Percentiles rank a stretch among this genome's conserved stretches.
These are phyloP conservation scores for Platichthys stellatus DNA, from an alignment of 2,113 vertebrate species.

Conservation along the genomic window DNA sequence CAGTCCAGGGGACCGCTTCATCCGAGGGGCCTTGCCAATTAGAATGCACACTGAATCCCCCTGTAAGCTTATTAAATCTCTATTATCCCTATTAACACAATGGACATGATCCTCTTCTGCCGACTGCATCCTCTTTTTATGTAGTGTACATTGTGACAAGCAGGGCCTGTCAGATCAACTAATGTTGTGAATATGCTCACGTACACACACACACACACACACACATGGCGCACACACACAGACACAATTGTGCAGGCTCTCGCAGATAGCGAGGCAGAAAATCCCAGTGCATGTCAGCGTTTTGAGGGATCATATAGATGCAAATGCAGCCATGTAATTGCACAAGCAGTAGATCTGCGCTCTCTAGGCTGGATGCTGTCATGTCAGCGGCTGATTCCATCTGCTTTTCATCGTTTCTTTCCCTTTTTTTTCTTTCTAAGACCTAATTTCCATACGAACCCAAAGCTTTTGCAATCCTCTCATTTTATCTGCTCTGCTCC, in stretches of 20 bases:
- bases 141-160: conserved; percentile 56
- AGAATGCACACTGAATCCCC: conserved; percentile 64
- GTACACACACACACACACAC: conserved; percentile 29
- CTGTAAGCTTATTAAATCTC: conserved; percentile 72
- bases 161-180: conserved; percentile 63
- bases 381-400: conserved; percentile 66
- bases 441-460: conserved; percentile 73
- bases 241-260: conserved; percentile 30
- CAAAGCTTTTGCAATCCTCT: conserved; percentile 64
- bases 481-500: conserved; percentile 42
- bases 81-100: conserved; percentile 73
- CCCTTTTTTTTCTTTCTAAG: conserved; percentile 9
- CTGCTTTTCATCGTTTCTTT: conserved; percentile 61
- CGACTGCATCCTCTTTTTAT: conserved; percentile 44
- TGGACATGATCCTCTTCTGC: conserved; percentile 65
- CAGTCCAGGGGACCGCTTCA: conserved; percentile 25
- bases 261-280: conserved; percentile 44
- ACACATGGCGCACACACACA: conserved; percentile 6
- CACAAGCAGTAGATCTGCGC: conserved; percentile 56
- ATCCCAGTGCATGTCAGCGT: conserved; percentile 62
- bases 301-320: conserved; percentile 79
- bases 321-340: conserved; percentile 75
- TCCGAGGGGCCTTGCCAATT: conserved; percentile 49
- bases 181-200: conserved; percentile 30
- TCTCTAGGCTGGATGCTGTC: conserved; percentile 63